Percentiles rank a stretch among this genome's conserved stretches.
These are phyloP conservation scores for Ceyx cyanopectus DNA, from an alignment of 2,113 vertebrate species.

Conservation along the genomic window DNA sequence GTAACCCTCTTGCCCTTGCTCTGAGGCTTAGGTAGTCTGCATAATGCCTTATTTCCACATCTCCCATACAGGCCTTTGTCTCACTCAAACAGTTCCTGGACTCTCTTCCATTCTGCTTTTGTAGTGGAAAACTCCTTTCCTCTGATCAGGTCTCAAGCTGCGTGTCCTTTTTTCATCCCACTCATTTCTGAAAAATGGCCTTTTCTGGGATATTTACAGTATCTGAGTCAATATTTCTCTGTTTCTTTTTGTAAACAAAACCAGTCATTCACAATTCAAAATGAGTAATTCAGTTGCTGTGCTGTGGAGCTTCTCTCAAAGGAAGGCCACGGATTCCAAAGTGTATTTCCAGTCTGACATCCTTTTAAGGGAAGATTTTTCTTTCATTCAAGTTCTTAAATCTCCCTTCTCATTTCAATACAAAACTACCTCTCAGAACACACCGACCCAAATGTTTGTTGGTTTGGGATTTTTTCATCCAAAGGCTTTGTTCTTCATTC, in stretches of 20 bases:
- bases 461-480: background rate
- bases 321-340: background rate
- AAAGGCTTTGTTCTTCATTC: background rate
- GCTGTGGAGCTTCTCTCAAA: background rate
- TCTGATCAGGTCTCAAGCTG: constrained; percentile 4
- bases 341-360: background rate
- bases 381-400: background rate
- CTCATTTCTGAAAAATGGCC: constrained; percentile 27
- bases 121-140: background rate
- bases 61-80: background rate
- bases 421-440: background rate
- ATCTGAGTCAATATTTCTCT: constrained; percentile 55
- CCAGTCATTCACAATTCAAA: background rate
- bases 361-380: background rate
- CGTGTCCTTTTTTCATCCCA: background rate
- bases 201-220: constrained; percentile 8
- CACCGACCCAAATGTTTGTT: background rate
- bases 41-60: background rate
- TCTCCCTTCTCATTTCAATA: background rate
- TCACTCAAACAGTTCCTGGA: background rate
- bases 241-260: constrained; percentile 2
- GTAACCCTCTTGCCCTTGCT: background rate
- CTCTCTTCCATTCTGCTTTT: background rate
- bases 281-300: background rate
- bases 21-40: background rate